Evolutionary conservation across 2,888 invertebrate genomes (phyloP).

Genomic region (Scaptomyza polygonia): DNA sequence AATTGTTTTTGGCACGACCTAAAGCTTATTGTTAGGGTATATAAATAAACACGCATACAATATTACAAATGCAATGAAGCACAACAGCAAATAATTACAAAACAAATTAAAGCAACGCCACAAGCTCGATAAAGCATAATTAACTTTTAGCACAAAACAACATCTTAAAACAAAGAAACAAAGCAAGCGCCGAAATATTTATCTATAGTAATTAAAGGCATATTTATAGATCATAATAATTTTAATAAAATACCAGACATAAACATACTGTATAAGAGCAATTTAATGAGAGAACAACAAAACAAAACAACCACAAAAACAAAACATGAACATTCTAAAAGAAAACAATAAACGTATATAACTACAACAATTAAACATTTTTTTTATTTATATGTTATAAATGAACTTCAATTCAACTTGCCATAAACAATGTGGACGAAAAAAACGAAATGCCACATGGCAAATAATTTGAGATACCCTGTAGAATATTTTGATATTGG

Average conservation of each 20-base stretch:
- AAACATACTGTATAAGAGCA: slow-evolving; percentile 68
- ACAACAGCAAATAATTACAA: slow-evolving; percentile 13
- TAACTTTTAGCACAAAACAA: slow-evolving; percentile 71
- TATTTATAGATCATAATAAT: slow-evolving; percentile 72
- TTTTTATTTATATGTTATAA: slow-evolving; percentile 45
- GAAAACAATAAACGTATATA: slow-evolving; percentile 76
- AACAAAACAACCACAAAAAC: slow-evolving; percentile 35
- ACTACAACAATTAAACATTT: slow-evolving; percentile 58
- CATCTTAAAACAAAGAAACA: slow-evolving; percentile 36
- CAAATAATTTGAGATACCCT: slow-evolving; percentile 25
- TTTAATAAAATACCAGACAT: slow-evolving; percentile 66
- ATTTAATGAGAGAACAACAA: slow-evolving; percentile 62
- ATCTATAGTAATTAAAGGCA: slow-evolving; percentile 76
- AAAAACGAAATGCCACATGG: slow-evolving; percentile 32
- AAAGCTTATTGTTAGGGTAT: slow-evolving; percentile 63
- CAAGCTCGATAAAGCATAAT: slow-evolving; percentile 40
- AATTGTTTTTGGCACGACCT: slow-evolving; percentile 71
- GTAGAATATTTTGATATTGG: background rate
- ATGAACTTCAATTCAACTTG: slow-evolving; percentile 72
- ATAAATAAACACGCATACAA: slow-evolving; percentile 17
- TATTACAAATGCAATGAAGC: slow-evolving; percentile 20
- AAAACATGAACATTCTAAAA: slow-evolving; percentile 28
- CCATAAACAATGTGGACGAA: slow-evolving; percentile 68
- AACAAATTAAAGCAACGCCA: slow-evolving; percentile 30
- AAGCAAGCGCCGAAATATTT: slow-evolving; percentile 78